These are phyloP conservation scores for Spodoptera picta DNA, from an alignment of 2,888 invertebrate species.

Conservation along the genomic window DNA sequence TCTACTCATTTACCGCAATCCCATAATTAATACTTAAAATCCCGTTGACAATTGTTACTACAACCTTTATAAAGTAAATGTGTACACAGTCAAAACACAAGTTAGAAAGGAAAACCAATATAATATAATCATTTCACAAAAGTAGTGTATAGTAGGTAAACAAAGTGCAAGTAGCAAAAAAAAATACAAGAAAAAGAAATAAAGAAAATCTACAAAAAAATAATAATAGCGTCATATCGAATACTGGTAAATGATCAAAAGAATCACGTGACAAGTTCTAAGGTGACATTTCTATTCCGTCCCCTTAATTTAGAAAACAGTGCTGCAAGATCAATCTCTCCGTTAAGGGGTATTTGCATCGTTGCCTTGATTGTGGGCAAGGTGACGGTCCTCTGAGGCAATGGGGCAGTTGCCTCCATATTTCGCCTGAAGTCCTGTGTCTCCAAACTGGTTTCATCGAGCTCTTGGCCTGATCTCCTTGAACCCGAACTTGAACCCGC, in stretches of 20 bases:
- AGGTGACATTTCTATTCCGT: constrained; percentile 64
- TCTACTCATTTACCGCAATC: no score
- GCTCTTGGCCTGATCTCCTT: neutral
- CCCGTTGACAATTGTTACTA: no score
- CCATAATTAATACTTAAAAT: no score
- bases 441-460: neutral
- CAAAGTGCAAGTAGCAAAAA: constrained; percentile 6
- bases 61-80: no score
- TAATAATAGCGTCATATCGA: constrained; percentile 1
- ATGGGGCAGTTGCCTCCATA: neutral
- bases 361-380: constrained; percentile 38
- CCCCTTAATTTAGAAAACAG: constrained; percentile 62
- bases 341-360: constrained; percentile 51
- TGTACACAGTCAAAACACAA: no score
- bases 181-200: constrained; percentile 3
- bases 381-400: no score
- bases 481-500: neutral
- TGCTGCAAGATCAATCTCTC: constrained; percentile 47
- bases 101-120: neutral
- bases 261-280: constrained; percentile 63
- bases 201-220: constrained; percentile 6
- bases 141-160: neutral
- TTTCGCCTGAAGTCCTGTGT: neutral
- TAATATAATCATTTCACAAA: neutral
- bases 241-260: constrained; percentile 6